These are phyloP conservation scores for Incurvaria masculella DNA, from an alignment of 2,888 invertebrate species.

Conservation along the genomic window DNA sequence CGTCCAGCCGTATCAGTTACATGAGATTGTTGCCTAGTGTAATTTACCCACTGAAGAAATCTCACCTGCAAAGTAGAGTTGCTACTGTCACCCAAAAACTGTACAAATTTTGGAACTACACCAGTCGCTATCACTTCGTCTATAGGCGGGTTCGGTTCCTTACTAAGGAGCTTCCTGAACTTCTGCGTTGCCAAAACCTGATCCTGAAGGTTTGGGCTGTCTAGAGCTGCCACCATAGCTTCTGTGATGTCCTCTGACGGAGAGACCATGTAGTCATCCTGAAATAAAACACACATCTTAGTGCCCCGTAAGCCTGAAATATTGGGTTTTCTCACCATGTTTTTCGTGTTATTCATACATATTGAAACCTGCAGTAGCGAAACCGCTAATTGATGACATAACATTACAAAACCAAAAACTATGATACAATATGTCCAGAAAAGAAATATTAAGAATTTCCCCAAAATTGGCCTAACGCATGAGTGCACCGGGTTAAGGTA, in stretches of 20 bases:
- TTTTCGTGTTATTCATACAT: too few species aligned
- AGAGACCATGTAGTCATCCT: constrained; percentile 48
- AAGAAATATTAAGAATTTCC: too few species aligned
- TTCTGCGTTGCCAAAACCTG: constrained; percentile 88
- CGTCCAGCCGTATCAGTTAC: not conserved
- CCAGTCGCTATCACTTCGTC: constrained; percentile 95
- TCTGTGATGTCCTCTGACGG: constrained; percentile 61
- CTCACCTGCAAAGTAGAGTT: constrained; percentile 84
- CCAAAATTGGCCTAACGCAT: too few species aligned
- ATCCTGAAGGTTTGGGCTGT: constrained; percentile 70
- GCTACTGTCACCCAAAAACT: constrained; percentile 77
- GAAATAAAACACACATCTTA: constrained; percentile 18
- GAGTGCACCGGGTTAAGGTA: too few species aligned
- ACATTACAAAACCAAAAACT: too few species aligned
- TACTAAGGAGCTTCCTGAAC: constrained; percentile 88
- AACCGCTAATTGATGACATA: too few species aligned
- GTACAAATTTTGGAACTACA: constrained; percentile 92
- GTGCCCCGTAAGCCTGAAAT: too few species aligned
- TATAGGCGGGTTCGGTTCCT: constrained; percentile 96
- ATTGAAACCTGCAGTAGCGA: too few species aligned
- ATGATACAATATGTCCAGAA: too few species aligned
- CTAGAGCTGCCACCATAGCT: constrained; percentile 83
- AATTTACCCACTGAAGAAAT: constrained; percentile 1
- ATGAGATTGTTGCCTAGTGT: too few species aligned
- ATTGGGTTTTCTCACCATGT: too few species aligned